Base-by-base conservation (phyloP, 2,888 invertebrate species). In the Ectemnius continuus region DNA sequence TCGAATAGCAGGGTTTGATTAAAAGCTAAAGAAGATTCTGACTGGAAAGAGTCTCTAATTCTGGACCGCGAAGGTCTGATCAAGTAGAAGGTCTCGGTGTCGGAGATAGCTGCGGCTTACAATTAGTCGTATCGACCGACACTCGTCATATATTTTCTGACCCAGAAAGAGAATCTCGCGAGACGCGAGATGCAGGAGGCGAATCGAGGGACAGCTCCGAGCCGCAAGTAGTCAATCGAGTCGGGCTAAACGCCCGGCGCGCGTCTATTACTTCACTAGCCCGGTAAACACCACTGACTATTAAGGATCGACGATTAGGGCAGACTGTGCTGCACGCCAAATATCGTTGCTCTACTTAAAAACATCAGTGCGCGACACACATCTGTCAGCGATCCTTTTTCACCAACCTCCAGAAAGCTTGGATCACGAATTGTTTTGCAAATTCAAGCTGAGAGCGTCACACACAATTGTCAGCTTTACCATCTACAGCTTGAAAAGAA, bases 281-380 rank as follows among this genome's bases (percentile, higher is more conserved):
- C 48, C 62, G 69, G 71, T 70, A 72, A 72, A 76, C 67, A 67
- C 61, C 36, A 36, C 52, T 61, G 45, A 61, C 76, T 75, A 82
- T 85, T 84, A 85, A 73, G 72, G 78, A 73, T 75, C 79, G 74
- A 76, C 82, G 79, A 85, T 84, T 84, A 84, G 80, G 77, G 36
- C 36, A 36, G 36, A 73, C 67, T 46, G 65, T 78, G 72, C 67
- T 72, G 46, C 77, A 60, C 67, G 70, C 78, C 72, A 65, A 72
- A 74, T 68, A 82, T 78, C 67, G 71, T 70, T 52, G 36, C 18
- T 14, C 23, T 11, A 20, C 45, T 57, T 60, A 48, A 8, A 64
- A 63, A 60, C 48, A 18, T 45, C 64, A 36, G 8, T 36, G 11
- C 36, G 6, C 36, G 1, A 36, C 8, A 36, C 36, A 11, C 2